Percentiles rank a stretch among this genome's conserved stretches.
Evolutionary conservation across 2,888 invertebrate species (phyloP).

Genomic region (Tryphoninae sp.): DNA sequence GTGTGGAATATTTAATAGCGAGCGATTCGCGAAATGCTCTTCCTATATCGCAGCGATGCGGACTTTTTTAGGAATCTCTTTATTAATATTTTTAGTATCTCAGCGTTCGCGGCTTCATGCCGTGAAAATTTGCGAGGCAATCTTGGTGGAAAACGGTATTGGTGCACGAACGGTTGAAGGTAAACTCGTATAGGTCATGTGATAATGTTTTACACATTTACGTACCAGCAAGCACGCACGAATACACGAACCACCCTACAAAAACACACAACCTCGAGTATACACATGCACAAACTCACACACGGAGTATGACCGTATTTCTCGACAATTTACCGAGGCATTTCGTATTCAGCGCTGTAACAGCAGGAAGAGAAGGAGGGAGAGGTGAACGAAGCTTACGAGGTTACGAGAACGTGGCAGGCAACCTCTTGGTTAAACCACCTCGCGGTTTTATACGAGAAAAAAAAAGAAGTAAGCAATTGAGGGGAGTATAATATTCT

Average conservation of each 20-base stretch:
- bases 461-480: conserved; percentile 28
- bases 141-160: neutral
- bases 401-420: conserved; percentile 40
- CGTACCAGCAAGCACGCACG: conserved; percentile 6
- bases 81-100: neutral
- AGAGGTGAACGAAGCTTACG: conserved; percentile 25
- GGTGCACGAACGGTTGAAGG: neutral
- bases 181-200: conserved; percentile 27
- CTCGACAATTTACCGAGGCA: conserved; percentile 43
- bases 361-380: conserved; percentile 19
- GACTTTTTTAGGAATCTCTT: too few relatives aligned
- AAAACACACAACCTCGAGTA: neutral
- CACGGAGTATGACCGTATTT: conserved; percentile 21
- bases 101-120: conserved; percentile 2
- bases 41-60: too few relatives aligned
- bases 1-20: too few relatives aligned
- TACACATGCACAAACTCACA: neutral
- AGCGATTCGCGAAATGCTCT: too few relatives aligned
- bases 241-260: neutral
- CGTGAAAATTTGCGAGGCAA: conserved; percentile 22
- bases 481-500: conserved; percentile 19
- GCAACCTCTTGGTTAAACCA: conserved; percentile 32
- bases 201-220: conserved; percentile 38
- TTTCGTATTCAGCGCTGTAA: conserved; percentile 45
- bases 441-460: conserved; percentile 37